phyloP scores from a whole-genome alignment of 2,113 vertebrate species.

The Rissa tridactyla region DNA sequence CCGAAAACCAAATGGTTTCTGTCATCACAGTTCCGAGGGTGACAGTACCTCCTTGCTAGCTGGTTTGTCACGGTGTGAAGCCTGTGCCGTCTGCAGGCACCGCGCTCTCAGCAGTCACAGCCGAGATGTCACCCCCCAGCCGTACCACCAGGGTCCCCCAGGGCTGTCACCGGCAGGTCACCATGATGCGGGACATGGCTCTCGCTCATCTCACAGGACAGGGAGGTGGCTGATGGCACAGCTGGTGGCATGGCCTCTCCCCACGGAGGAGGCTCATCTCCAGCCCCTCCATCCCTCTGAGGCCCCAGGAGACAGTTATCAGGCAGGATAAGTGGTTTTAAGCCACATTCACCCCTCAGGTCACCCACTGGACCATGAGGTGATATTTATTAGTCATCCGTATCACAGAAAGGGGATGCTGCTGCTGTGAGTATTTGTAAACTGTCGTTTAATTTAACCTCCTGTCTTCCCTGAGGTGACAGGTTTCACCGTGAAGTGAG shows the following conservation, averaged over 20 bases:
- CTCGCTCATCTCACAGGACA: background rate
- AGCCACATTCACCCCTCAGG: background rate
- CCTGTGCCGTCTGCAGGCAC: fast-evolving
- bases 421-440: background rate
- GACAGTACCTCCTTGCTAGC: background rate
- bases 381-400: background rate
- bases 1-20: fast-evolving
- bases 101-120: background rate
- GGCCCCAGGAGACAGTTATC: background rate
- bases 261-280: background rate
- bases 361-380: fast-evolving
- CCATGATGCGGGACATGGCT: fast-evolving
- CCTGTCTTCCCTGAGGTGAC: background rate
- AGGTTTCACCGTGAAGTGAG: background rate
- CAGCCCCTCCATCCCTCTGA: background rate
- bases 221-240: background rate
- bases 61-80: fast-evolving
- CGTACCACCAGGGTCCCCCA: background rate
- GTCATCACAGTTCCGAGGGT: fast-evolving
- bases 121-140: background rate
- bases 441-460: background rate
- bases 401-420: background rate
- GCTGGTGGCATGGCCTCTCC: fast-evolving
- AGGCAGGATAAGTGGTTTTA: background rate
- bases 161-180: background rate